Conservation (phyloP, 2,888 invertebrate genomes). For the Mythimna albipuncta region DNA sequence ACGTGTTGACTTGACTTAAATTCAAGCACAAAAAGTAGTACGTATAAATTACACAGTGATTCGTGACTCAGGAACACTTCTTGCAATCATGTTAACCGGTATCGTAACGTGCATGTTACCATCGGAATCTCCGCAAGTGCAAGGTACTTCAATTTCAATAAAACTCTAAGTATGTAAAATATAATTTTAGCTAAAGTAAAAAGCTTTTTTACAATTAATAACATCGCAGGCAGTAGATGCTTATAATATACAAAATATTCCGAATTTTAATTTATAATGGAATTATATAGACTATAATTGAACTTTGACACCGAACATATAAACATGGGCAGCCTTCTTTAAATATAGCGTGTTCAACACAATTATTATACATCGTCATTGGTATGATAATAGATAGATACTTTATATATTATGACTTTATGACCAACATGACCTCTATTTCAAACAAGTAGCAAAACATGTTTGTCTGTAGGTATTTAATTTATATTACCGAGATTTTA, state of each 20-base stretch:
- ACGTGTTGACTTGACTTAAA: conserved; percentile 69
- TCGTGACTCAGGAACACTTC: conserved; percentile 78
- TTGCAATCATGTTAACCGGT: conserved; percentile 70
- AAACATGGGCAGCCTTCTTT: not conserved
- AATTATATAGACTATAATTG: not conserved
- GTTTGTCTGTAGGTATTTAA: conserved; percentile 10
- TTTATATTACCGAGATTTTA: conserved; percentile 19
- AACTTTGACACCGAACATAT: conserved; percentile 21
- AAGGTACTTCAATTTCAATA: not conserved
- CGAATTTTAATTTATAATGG: no score
- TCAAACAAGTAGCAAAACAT: conserved; percentile 26
- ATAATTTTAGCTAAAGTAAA: conserved; percentile 6
- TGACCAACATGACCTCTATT: conserved; percentile 33
- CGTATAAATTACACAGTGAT: conserved; percentile 75
- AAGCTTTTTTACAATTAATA: not conserved
- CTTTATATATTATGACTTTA: not conserved
- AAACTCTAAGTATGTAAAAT: not conserved
- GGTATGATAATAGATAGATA: not conserved
- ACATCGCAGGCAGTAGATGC: not conserved
- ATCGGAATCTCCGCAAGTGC: not conserved
- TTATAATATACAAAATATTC: not conserved
- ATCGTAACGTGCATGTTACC: conserved; percentile 1
- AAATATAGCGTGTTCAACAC: no score
- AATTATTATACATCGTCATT: no score
- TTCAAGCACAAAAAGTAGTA: conserved; percentile 72